These are phyloP conservation scores for Lycophotia porphyrea DNA, from an alignment of 2,888 invertebrate species.

Conservation along the genomic window DNA sequence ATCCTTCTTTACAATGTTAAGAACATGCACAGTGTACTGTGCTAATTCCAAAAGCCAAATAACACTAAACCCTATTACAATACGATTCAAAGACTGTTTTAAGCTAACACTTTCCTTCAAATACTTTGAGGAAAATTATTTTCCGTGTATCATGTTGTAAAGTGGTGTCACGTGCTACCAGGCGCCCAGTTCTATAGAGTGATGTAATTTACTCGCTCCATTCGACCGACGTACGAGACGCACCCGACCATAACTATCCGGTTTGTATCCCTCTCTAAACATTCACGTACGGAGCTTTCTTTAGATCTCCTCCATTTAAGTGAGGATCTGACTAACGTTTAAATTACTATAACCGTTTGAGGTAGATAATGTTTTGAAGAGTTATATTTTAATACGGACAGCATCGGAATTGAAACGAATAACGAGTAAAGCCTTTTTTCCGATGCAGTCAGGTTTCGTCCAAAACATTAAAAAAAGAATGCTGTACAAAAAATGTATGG, in stretches of 20 bases:
- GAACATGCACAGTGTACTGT: background rate
- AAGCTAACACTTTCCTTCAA: constrained; percentile 6
- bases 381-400: background rate
- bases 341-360: constrained; percentile 9
- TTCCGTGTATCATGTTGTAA: constrained; percentile 53
- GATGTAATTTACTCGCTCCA: constrained; percentile 74
- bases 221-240: constrained; percentile 69
- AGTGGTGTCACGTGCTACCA: constrained; percentile 59
- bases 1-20: background rate
- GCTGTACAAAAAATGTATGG: background rate
- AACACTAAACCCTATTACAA: background rate
- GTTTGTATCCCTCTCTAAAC: constrained; percentile 66
- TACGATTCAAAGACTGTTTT: background rate
- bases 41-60: background rate
- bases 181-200: constrained; percentile 65
- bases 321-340: constrained; percentile 30
- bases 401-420: background rate
- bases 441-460: background rate
- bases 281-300: constrained; percentile 62
- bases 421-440: background rate
- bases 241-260: constrained; percentile 69
- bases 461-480: background rate
- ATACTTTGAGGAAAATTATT: constrained; percentile 38
- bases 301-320: constrained; percentile 50
- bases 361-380: background rate